Conservation (phyloP, 2,797 vertebrate species). For the Sebastiscus albofasciatus region DNA sequence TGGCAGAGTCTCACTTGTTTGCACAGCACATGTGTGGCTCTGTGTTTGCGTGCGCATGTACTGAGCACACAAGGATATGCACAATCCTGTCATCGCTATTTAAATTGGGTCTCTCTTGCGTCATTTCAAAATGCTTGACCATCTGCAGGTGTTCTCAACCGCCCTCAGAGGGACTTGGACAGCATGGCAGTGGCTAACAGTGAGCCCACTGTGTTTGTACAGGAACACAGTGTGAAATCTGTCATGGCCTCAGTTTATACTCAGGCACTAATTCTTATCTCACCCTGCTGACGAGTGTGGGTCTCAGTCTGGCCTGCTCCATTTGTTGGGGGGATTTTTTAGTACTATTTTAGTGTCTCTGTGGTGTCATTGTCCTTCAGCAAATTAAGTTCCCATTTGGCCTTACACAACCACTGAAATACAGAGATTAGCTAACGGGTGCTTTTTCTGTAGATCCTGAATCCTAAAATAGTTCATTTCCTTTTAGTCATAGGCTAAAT, state of each 20-base stretch:
- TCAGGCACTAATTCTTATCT: background rate
- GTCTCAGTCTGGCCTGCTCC: background rate
- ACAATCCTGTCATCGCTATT: slow-evolving; percentile 30
- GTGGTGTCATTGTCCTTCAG: background rate
- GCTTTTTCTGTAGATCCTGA: background rate
- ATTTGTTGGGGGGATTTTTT: background rate
- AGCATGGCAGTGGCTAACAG: slow-evolving; percentile 43
- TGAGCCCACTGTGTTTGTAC: slow-evolving; percentile 53
- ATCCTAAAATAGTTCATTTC: background rate
- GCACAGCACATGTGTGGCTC: slow-evolving; percentile 27
- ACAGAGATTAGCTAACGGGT: background rate
- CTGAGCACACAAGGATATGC: slow-evolving; percentile 31
- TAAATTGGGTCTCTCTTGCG: slow-evolving; percentile 20
- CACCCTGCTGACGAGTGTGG: background rate
- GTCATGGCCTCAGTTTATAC: slow-evolving; percentile 45
- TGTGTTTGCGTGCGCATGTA: slow-evolving; percentile 24
- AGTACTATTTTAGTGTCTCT: background rate
- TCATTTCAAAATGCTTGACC: slow-evolving; percentile 58
- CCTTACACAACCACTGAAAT: background rate
- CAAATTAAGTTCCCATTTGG: background rate
- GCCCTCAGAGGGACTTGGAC: slow-evolving; percentile 47
- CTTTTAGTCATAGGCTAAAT: background rate
- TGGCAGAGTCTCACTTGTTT: slow-evolving; percentile 26
- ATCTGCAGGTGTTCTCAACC: slow-evolving; percentile 51
- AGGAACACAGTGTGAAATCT: slow-evolving; percentile 51